Evolutionary conservation across 2,797 vertebrate genomes (phyloP).

Genomic region (Acomys russatus): DNA sequence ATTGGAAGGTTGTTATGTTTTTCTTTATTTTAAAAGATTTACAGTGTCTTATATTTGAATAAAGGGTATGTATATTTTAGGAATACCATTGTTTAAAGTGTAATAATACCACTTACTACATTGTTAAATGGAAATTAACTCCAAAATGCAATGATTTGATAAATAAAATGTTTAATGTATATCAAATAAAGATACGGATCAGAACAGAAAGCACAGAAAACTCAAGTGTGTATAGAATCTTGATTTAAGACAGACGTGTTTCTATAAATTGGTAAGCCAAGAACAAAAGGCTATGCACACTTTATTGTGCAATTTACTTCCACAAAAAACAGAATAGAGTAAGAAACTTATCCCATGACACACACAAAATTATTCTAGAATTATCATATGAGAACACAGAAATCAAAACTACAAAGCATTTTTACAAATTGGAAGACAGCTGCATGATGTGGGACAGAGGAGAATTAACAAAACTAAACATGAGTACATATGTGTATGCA

Average conservation of each 20-base stretch:
- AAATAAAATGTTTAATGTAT: neutral
- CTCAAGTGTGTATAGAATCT: neutral
- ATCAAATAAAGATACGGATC: slow-evolving; percentile 21
- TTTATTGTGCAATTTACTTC: neutral
- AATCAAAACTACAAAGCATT: neutral
- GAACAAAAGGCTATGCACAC: neutral
- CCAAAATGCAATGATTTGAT: neutral
- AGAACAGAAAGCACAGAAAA: neutral
- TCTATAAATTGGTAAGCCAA: neutral
- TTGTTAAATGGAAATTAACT: neutral
- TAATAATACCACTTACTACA: neutral
- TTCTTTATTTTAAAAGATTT: neutral
- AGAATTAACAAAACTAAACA: neutral
- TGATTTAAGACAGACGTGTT: neutral
- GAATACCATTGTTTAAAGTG: neutral
- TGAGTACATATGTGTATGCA: neutral
- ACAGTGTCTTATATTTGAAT: neutral
- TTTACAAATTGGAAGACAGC: neutral
- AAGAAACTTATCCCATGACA: neutral
- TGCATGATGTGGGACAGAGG: neutral
- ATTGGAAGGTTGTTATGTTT: neutral
- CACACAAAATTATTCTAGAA: neutral
- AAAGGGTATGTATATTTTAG: neutral
- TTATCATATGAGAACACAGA: neutral
- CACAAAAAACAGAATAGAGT: neutral